These are phyloP conservation scores for Andrena chrysosceles DNA, from an alignment of 2,888 invertebrate genomes.

Conservation along the genomic window DNA sequence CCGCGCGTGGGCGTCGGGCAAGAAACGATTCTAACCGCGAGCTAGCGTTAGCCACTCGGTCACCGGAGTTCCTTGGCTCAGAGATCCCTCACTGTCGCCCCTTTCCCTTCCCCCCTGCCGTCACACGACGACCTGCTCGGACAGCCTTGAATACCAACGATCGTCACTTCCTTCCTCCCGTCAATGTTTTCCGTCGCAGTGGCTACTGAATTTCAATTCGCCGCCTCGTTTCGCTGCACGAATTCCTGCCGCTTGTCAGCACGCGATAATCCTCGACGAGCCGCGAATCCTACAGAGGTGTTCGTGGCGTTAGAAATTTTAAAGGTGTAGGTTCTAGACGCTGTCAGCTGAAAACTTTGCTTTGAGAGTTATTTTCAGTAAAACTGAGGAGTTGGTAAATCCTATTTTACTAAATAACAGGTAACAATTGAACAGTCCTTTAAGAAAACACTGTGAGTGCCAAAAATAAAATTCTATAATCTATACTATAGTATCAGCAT, in stretches of 20 bases:
- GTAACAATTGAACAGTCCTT: no score
- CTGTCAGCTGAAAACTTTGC: no score
- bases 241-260: constrained; percentile 56
- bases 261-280: constrained; percentile 6
- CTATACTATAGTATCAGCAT: no score
- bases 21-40: constrained; percentile 71
- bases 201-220: constrained; percentile 81
- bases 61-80: constrained; percentile 82
- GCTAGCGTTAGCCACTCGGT: constrained; percentile 79
- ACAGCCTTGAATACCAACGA: constrained; percentile 82
- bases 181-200: constrained; percentile 77
- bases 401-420: no score
- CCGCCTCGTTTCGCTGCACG: constrained; percentile 67
- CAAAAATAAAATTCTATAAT: no score
- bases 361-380: no score
- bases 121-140: constrained; percentile 61
- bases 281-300: not conserved
- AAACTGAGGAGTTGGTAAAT: no score
- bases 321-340: no score
- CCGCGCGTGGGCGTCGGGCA: constrained; percentile 77
- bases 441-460: no score
- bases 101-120: constrained; percentile 33
- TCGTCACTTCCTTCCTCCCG: constrained; percentile 83
- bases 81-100: constrained; percentile 53
- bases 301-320: no score